These are phyloP conservation scores for Lasiurus borealis DNA, from an alignment of 2,113 vertebrate species.

Conservation along the genomic window DNA sequence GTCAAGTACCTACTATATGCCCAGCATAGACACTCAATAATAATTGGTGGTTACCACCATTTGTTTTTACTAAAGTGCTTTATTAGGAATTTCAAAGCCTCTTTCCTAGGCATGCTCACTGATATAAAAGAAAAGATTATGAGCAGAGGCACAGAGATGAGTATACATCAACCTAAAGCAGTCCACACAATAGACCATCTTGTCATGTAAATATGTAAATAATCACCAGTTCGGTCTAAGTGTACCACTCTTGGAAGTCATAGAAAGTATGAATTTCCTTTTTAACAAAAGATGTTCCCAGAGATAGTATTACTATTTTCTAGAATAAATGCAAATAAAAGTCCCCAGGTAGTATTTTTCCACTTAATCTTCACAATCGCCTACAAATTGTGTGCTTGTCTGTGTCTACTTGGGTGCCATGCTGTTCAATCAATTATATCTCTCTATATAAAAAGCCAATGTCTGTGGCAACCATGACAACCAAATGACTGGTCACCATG, in stretches of 20 bases:
- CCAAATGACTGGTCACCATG: no score
- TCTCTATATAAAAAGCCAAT: no score
- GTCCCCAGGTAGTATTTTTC: neutral
- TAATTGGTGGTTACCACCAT: neutral
- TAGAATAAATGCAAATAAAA: slow-evolving; percentile 27
- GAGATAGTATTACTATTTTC: neutral
- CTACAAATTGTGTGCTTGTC: neutral
- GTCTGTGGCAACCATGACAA: no score
- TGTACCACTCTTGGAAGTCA: neutral
- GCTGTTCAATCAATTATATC: neutral
- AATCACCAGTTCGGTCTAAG: neutral
- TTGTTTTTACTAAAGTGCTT: slow-evolving; percentile 53
- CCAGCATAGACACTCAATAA: neutral
- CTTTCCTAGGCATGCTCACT: neutral
- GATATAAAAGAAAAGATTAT: neutral
- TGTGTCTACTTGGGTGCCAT: neutral
- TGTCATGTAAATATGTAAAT: neutral
- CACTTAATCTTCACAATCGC: neutral
- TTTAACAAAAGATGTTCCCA: neutral
- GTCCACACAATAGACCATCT: neutral
- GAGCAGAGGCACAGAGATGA: neutral
- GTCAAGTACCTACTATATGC: neutral
- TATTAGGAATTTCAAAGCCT: slow-evolving; percentile 14
- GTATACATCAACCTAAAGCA: neutral
- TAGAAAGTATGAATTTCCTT: neutral